phyloP scores from a whole-genome alignment of 2,888 invertebrate species.

The Caenorhabditis angaria region DNA sequence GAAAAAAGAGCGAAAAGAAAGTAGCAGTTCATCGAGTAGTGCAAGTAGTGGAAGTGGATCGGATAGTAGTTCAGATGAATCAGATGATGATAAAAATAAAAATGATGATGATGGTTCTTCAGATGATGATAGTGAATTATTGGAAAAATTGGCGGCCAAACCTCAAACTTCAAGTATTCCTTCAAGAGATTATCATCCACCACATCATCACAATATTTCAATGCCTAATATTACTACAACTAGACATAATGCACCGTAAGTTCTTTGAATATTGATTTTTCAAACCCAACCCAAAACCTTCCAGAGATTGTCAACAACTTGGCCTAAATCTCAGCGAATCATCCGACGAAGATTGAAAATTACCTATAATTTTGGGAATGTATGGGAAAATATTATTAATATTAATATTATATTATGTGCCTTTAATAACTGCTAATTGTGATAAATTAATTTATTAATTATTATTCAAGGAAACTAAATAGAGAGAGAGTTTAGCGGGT shows the following conservation, averaged over 20 bases:
- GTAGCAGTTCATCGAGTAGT: constrained; percentile 20
- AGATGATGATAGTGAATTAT: constrained; percentile 5
- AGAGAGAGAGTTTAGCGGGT: neutral
- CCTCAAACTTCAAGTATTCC: neutral
- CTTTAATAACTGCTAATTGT: neutral
- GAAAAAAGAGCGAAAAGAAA: constrained; percentile 13
- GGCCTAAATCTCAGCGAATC: constrained; percentile 54
- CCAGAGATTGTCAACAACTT: constrained; percentile 26
- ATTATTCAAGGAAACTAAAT: neutral
- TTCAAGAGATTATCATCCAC: neutral
- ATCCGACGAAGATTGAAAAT: constrained; percentile 52
- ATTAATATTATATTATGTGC: no score
- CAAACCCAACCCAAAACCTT: constrained; percentile 1
- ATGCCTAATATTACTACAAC: neutral
- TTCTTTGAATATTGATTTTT: neutral
- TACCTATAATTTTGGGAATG: no score
- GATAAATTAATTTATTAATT: no score
- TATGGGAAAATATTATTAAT: no score
- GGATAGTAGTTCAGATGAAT: constrained; percentile 24
- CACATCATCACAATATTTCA: no score
- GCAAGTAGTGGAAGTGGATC: constrained; percentile 35
- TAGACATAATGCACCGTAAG: neutral
- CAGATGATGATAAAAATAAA: constrained; percentile 11
- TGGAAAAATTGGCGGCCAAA: neutral
- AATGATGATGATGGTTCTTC: neutral